phyloP scores from a whole-genome alignment of 1,140 invertebrate species.

The Sesamia nonagrioides region DNA sequence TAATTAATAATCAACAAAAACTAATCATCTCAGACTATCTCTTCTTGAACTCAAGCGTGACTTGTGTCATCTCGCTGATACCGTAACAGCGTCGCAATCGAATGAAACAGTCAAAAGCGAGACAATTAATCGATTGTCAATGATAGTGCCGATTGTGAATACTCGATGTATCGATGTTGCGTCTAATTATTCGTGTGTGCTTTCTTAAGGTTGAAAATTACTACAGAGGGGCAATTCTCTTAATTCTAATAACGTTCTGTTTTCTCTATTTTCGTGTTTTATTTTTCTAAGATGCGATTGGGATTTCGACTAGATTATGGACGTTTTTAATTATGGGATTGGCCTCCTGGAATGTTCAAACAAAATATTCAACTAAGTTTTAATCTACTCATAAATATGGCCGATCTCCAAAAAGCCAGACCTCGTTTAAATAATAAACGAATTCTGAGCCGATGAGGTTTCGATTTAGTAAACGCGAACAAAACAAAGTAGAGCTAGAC shows the following conservation, averaged over 20 bases:
- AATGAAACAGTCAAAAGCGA: constrained; percentile 23
- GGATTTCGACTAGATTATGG: too few relatives aligned
- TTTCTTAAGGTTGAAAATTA: neutral
- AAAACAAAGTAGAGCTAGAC: neutral
- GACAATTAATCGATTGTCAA: constrained; percentile 36
- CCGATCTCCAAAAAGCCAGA: neutral
- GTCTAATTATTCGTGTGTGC: neutral
- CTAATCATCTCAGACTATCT: neutral
- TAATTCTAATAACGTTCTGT: neutral
- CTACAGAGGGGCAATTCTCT: neutral
- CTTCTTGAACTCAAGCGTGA: constrained; percentile 1
- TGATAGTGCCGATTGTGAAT: constrained; percentile 14
- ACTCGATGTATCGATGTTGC: neutral
- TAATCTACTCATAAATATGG: too few relatives aligned
- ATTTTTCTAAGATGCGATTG: too few relatives aligned
- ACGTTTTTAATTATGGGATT: too few relatives aligned
- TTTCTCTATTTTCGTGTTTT: too few relatives aligned
- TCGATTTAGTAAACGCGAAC: neutral
- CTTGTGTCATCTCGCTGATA: constrained; percentile 7
- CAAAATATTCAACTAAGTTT: too few relatives aligned
- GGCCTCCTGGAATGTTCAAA: too few relatives aligned
- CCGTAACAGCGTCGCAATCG: constrained; percentile 9
- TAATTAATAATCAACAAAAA: too few relatives aligned
- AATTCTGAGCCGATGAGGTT: neutral
- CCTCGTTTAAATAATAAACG: constrained; percentile 2